Evolutionary conservation across 2,113 vertebrate genomes (phyloP).

Genomic region (Entosphenus tridentatus): DNA sequence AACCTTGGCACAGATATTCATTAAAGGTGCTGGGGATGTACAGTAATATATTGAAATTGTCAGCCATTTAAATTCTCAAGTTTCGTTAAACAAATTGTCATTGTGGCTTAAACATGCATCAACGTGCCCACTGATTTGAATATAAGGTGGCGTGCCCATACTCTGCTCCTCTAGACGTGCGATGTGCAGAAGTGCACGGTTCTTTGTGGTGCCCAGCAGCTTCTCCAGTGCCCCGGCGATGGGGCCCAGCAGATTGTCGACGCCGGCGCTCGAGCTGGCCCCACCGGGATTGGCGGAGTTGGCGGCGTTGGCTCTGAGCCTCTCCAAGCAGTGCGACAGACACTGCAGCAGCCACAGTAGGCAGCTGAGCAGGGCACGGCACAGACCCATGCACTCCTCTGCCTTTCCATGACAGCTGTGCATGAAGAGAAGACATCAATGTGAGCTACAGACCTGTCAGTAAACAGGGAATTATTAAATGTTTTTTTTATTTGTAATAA

Average conservation of each 20-base stretch:
- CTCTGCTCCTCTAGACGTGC: conserved; percentile 71
- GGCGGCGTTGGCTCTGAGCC: conserved; percentile 34
- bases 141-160: conserved; percentile 15
- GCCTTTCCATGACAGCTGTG: conserved; percentile 79
- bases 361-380: conserved; percentile 53
- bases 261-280: conserved; percentile 2
- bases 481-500: too few relatives aligned
- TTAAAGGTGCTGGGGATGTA: too few relatives aligned
- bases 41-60: too few relatives aligned
- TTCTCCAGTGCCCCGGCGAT: conserved; percentile 50
- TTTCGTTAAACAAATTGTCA: too few relatives aligned
- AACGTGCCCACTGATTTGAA: too few relatives aligned
- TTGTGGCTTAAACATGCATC: too few relatives aligned
- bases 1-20: too few relatives aligned
- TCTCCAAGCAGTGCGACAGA: conserved; percentile 47
- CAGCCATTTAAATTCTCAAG: too few relatives aligned
- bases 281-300: conserved; percentile 14
- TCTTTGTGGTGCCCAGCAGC: conserved; percentile 53
- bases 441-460: too few relatives aligned
- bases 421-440: neutral
- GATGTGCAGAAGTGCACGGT: conserved; percentile 74
- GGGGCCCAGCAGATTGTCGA: conserved; percentile 44
- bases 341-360: conserved; percentile 75
- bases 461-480: too few relatives aligned
- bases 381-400: conserved; percentile 79